Percentiles rank a stretch among this genome's conserved stretches.
phyloP scores from a whole-genome alignment of 2,113 vertebrate species.

The Onychostoma macrolepis region DNA sequence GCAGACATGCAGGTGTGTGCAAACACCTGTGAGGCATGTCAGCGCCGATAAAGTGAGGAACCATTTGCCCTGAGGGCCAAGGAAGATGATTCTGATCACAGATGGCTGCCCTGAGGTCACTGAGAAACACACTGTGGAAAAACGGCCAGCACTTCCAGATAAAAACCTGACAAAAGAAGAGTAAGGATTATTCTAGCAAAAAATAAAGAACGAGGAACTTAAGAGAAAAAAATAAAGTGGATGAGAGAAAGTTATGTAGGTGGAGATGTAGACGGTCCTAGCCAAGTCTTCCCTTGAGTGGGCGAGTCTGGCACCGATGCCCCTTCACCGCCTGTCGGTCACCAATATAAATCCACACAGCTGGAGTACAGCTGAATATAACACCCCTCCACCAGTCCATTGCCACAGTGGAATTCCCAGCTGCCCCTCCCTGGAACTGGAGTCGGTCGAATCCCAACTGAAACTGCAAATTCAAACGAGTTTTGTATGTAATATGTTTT shows the following conservation, averaged over 20 bases:
- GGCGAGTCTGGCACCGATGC: conserved; percentile 44
- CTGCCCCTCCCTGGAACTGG: conserved; percentile 48
- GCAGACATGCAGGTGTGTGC: background rate
- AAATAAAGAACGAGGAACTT: background rate
- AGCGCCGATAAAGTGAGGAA: background rate
- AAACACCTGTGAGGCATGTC: conserved; percentile 36
- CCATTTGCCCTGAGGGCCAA: background rate
- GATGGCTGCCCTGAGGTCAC: conserved; percentile 16
- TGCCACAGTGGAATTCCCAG: conserved; percentile 53
- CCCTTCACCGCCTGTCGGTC: conserved; percentile 51
- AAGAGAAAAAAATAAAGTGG: background rate
- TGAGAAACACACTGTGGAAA: background rate
- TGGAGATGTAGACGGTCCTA: background rate
- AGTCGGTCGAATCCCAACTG: conserved; percentile 21
- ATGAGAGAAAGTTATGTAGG: background rate
- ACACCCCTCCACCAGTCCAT: conserved; percentile 48
- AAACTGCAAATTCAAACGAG: background rate
- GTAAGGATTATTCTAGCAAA: background rate
- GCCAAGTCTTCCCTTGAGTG: conserved; percentile 28
- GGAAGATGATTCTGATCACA: conserved; percentile 31
- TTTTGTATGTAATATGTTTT: background rate
- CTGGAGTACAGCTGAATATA: conserved; percentile 56
- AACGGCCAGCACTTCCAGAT: background rate
- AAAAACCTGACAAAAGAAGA: background rate
- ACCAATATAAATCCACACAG: conserved; percentile 47